These are phyloP conservation scores for Puntigrus tetrazona DNA, from an alignment of 2,113 vertebrate genomes.

Conservation along the genomic window DNA sequence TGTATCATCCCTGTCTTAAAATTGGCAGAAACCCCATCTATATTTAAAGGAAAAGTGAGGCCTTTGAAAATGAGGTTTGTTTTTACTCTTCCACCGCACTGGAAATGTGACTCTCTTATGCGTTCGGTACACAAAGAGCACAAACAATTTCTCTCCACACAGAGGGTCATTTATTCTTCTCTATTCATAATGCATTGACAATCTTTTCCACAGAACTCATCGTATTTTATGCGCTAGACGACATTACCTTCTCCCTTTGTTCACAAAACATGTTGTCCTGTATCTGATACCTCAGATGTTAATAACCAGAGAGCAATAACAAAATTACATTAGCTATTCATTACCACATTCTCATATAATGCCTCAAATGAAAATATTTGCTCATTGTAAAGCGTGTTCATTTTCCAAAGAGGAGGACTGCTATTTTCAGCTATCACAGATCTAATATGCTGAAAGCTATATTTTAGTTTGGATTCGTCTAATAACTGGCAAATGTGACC, in stretches of 20 bases:
- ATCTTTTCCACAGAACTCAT: constrained; percentile 27
- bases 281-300: constrained; percentile 32
- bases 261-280: constrained; percentile 3
- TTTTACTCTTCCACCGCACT: not conserved
- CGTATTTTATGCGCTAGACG: not conserved
- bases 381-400: not conserved
- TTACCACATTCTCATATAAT: constrained; percentile 6
- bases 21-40: not conserved
- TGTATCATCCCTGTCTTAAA: not conserved
- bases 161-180: constrained; percentile 22
- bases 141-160: constrained; percentile 38
- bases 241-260: constrained; percentile 26
- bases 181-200: not conserved
- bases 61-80: constrained; percentile 26
- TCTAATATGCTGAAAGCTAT: constrained; percentile 19
- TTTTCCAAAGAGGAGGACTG: not conserved
- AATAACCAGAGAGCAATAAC: constrained; percentile 27
- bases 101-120: constrained; percentile 16
- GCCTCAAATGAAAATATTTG: constrained; percentile 7
- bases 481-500: constrained; percentile 24
- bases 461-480: constrained; percentile 23
- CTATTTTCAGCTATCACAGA: constrained; percentile 22
- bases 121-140: constrained; percentile 18
- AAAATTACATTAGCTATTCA: constrained; percentile 37
- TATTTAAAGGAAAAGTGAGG: not conserved